Evolutionary conservation across 2,113 vertebrate genomes (phyloP), one percentile per base, ranked within the genome.

Genomic region (Notechis scutatus): DNA sequence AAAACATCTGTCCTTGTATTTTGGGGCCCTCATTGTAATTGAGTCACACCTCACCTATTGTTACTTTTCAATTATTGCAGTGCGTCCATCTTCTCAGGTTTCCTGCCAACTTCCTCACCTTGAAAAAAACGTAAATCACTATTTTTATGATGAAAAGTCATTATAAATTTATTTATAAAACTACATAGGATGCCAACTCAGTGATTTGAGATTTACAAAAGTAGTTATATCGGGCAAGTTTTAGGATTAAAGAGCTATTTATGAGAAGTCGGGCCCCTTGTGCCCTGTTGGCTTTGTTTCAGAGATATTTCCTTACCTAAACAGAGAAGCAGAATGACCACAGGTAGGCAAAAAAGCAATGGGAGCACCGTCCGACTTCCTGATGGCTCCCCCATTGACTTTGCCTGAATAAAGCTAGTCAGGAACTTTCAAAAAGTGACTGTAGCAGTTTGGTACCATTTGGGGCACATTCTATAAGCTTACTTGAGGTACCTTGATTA

Each of bases 81-180:
- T 2, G 3, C 11, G 45, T 89, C 86, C 45, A 59, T 57, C 64
- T 91, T 61, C 54, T 14, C 42, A 55, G 87, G 45, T 86, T 91
- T 89, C 93, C 64, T 54, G 55, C 61, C 91, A 81, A 26, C 90
- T 91, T 55, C 47, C 93, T 92, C 93, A 86, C 92, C 55, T 64
- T 34, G 90, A 24, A 39, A 52, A 52, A 59, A 64, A 42, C 86
- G 64, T 56, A 15, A 89, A 87, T 14, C 24, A 26, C 52, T 88
- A 21, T n/a, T 29, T 85, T 91, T 89, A 26, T 47, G 47, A 69
- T 20, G 15, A 45, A 55, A 50, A 56, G 29, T 29, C n/a, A 59
- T 64, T 0, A 3, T n/a, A 64, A 12, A 14, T 64, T 29, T 64
- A 29, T 64, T 14, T 23, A 23, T 26, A 34, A 54, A 81, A 29